Evolutionary conservation across 2,888 invertebrate species (phyloP), one percentile per base, ranked within the genome.

Genomic region (Zeuzera pyrina): DNA sequence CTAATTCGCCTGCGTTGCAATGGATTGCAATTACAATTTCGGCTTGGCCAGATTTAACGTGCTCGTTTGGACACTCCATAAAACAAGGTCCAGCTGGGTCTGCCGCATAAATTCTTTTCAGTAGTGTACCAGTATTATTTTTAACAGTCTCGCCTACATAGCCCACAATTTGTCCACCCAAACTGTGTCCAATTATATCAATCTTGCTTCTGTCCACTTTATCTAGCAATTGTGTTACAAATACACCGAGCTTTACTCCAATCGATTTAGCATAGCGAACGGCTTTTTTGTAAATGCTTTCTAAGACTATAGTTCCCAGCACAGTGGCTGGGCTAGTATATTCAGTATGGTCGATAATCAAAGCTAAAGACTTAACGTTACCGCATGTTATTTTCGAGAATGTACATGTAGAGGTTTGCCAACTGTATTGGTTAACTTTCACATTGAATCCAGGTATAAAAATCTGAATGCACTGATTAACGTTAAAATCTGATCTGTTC

Each of bases 21-120:
- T 25, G 25, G 7, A 25, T 12, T 12, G 13, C 6, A 12, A 6
- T 3, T 12, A 13, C 13, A 8, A 25, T 11, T 12, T 25, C 7
- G 13, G 25, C 25, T 2, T 25, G 12, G 5, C 12, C 25, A 12
- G 2, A 8, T 25, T 12, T 4, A 12, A 25, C 12, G 7, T 25
- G 25, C 12, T 25, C 25, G 6, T 25, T 12, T 2, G 25, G 25
- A 3, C 13, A 25, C 5, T 25, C 7, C 12, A 8, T 3, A 13
- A 7, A 25, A 7, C 25, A 25, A 6, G 25, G 25, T 25, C 25
- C 25, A 12, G 25, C 25, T 6, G 25, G 8, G 13, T 25, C 25
- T 2, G 25, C 25, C 8, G 25, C 25, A 12, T 1, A 12, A 8
- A 25, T 12, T 12, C 12, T 2, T 3, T 4, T 12, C 25, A 25